These are phyloP conservation scores for mouse (Mus musculus) DNA, from an alignment of 2,113 vertebrate genomes.

Conservation along the genomic window GRCm39 chr3:132836501-132837000, in stretches of 20 bases:
- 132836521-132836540: not conserved
- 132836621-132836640: not conserved
- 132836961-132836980: not conserved
- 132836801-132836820: not conserved
- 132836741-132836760: not conserved
- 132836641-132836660: not conserved
- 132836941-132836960: not conserved
- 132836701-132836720: not conserved
- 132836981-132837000: not conserved
- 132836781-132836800: slow-evolving; percentile 10
- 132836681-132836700: not conserved
- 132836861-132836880: not conserved
- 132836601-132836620: not conserved
- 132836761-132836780: not conserved
- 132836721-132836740: not conserved
- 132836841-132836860: slow-evolving; percentile 23
- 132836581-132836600: not conserved
- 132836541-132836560: not conserved
- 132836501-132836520: not conserved
- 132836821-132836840: not conserved
- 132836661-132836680: not conserved
- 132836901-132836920: slow-evolving; percentile 38
- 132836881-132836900: slow-evolving; percentile 1
- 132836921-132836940: not conserved
- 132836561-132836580: not conserved